Conservation (phyloP, 2,888 invertebrate genomes). For the Apodemia zela region DNA sequence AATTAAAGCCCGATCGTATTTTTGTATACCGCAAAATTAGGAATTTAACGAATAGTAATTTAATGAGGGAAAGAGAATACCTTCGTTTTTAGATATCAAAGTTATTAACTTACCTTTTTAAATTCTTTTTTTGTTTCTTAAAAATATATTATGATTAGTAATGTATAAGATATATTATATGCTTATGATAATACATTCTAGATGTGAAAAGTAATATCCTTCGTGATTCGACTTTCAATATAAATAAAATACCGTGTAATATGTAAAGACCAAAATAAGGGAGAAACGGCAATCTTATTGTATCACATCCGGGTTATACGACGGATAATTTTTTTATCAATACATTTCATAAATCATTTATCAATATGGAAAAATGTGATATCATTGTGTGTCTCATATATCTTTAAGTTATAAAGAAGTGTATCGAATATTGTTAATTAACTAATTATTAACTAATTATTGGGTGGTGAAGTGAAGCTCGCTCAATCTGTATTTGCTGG, state of each 20-base stretch:
- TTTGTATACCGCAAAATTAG: too few species aligned
- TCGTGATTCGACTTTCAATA: conserved; percentile 47
- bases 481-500: conserved; percentile 84
- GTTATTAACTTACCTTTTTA: too few species aligned
- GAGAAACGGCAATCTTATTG: conserved; percentile 61
- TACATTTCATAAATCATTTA: conserved; percentile 57
- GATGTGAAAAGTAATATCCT: conserved; percentile 31
- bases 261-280: conserved; percentile 55
- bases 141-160: too few species aligned
- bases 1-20: too few species aligned
- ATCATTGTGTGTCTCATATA: conserved; percentile 30
- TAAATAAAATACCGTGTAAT: conserved; percentile 49
- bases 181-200: conserved; percentile 21
- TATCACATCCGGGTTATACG: conserved; percentile 52
- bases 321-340: conserved; percentile 54
- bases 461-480: conserved; percentile 88
- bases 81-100: too few species aligned
- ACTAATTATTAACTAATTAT: too few species aligned
- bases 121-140: too few species aligned
- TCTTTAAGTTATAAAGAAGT: not conserved
- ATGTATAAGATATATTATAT: not conserved
- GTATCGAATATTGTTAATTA: too few species aligned
- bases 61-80: too few species aligned
- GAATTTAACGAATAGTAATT: too few species aligned
- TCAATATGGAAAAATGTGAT: conserved; percentile 52